Evolutionary conservation across 2,888 invertebrate genomes (phyloP).

Genomic region (Margaritifera margaritifera): DNA sequence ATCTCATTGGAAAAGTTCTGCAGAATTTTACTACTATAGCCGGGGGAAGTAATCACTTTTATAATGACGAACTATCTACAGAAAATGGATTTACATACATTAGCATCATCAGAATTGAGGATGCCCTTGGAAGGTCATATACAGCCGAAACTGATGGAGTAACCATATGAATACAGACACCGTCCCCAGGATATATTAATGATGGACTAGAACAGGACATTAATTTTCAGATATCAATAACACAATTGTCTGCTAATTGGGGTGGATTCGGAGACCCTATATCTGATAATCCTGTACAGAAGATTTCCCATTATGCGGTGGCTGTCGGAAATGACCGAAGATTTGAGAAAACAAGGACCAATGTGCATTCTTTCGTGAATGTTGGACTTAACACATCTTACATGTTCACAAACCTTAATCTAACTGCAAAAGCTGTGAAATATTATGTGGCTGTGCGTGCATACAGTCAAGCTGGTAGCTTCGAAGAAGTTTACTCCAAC

Average conservation of each 20-base stretch:
- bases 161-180: slow-evolving; percentile 49
- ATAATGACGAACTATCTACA: slow-evolving; percentile 44
- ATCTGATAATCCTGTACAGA: slow-evolving; percentile 39
- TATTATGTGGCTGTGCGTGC: slow-evolving; percentile 59
- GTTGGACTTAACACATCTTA: slow-evolving; percentile 53
- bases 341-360: slow-evolving; percentile 45
- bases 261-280: slow-evolving; percentile 44
- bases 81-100: slow-evolving; percentile 51
- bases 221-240: slow-evolving; percentile 41
- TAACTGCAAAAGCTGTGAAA: slow-evolving; percentile 42
- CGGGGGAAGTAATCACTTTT: slow-evolving; percentile 25
- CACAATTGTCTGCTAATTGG: slow-evolving; percentile 51
- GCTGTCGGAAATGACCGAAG: slow-evolving; percentile 57
- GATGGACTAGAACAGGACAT: slow-evolving; percentile 51
- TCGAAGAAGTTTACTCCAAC: slow-evolving; percentile 51
- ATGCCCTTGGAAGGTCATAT: slow-evolving; percentile 38
- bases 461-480: slow-evolving; percentile 50
- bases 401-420: slow-evolving; percentile 46
- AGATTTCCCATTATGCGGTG: slow-evolving; percentile 50
- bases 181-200: slow-evolving; percentile 46
- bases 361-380: slow-evolving; percentile 50
- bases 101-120: slow-evolving; percentile 35
- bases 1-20: slow-evolving; percentile 39
- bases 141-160: slow-evolving; percentile 48
- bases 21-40: slow-evolving; percentile 29